These are phyloP conservation scores for Ochotona curzoniae DNA, from an alignment of 2,113 vertebrate genomes.

Conservation along the genomic window DNA sequence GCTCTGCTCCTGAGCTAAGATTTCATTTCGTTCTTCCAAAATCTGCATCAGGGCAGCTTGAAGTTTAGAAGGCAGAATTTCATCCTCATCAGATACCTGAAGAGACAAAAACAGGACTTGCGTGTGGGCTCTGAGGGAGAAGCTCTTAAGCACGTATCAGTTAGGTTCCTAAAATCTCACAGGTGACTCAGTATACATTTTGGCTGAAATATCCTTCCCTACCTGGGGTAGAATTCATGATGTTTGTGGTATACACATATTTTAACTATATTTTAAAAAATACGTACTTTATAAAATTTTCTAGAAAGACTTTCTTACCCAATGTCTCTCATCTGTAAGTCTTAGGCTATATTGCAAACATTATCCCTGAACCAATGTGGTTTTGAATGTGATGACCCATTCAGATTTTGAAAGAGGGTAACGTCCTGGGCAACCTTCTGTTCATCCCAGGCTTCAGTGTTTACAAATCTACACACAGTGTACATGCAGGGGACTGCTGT, in stretches of 20 bases:
- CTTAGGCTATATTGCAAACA: background rate
- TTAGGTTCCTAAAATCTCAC: background rate
- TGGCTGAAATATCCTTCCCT: background rate
- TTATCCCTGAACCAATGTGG: background rate
- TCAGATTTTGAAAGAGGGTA: background rate
- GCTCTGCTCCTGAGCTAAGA: constrained; percentile 88
- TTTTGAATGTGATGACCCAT: constrained; percentile 11
- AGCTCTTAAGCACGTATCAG: background rate
- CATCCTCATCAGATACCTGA: constrained; percentile 95
- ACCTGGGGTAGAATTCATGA: background rate
- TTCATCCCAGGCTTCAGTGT: background rate
- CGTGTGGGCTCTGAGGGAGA: background rate
- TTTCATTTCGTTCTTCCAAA: constrained; percentile 93
- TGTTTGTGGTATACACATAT: background rate
- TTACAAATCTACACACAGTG: background rate
- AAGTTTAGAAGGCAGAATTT: constrained; percentile 96
- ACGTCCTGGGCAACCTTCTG: background rate
- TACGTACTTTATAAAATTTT: background rate
- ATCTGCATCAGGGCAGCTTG: constrained; percentile 95
- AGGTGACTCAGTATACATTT: background rate
- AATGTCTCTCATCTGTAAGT: background rate
- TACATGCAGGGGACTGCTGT: background rate
- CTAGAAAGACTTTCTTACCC: background rate
- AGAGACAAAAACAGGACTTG: constrained; percentile 40
- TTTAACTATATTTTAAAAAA: constrained; percentile 16